A percentile compares a stretch with the other conserved stretches of the same genome.
Evolutionary conservation across 2,888 invertebrate species (phyloP).

Genomic region (Pammene fasciana): DNA sequence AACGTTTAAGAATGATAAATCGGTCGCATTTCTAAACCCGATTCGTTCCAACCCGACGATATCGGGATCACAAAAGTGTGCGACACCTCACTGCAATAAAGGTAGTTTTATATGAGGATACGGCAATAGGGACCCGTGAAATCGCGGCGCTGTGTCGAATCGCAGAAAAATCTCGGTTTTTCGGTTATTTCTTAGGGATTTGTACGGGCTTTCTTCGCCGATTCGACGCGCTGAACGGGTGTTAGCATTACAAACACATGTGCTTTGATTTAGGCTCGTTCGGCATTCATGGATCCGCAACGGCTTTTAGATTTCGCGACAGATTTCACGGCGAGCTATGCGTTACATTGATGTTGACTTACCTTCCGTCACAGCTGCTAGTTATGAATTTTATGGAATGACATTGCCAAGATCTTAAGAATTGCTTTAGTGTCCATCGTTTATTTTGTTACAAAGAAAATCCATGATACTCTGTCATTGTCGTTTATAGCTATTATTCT

Average conservation of each 20-base stretch:
- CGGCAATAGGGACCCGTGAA: conserved; percentile 78
- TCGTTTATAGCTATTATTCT: conserved; percentile 15
- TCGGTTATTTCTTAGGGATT: conserved; percentile 84
- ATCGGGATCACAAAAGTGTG: conserved; percentile 66
- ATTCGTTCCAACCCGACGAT: conserved; percentile 77
- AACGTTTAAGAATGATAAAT: conserved; percentile 82
- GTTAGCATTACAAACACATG: conserved; percentile 82
- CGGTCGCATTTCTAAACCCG: conserved; percentile 68
- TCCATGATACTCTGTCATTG: conserved; percentile 27
- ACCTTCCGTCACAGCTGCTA: conserved; percentile 83
- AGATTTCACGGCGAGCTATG: conserved; percentile 75
- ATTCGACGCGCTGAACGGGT: conserved; percentile 80
- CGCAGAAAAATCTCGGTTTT: conserved; percentile 84
- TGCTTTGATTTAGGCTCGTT: conserved; percentile 72
- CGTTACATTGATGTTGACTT: conserved; percentile 84
- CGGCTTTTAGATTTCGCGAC: conserved; percentile 79
- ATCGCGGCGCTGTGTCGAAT: conserved; percentile 77
- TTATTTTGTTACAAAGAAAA: conserved; percentile 40
- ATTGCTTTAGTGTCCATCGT: conserved; percentile 37
- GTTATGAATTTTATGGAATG: conserved; percentile 60
- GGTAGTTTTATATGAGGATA: conserved; percentile 53
- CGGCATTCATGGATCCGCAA: conserved; percentile 67
- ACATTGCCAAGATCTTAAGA: conserved; percentile 45
- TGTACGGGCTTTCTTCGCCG: conserved; percentile 82
- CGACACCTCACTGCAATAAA: conserved; percentile 63